phyloP scores from a whole-genome alignment of 1,140 invertebrate species.

The Trichomalopsis sarcophagae region DNA sequence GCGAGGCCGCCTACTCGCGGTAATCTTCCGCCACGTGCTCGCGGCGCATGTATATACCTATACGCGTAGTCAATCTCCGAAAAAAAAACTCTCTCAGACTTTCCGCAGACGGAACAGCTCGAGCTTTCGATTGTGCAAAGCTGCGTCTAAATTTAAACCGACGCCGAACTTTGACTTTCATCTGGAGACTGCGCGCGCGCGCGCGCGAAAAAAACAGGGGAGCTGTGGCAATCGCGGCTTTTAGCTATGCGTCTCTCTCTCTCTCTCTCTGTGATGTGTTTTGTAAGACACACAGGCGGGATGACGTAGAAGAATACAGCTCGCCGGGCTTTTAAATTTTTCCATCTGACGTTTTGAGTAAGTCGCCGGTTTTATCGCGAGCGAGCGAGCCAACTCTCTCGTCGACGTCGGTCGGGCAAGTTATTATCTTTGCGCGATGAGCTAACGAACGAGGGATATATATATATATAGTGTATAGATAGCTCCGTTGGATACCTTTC shows the following conservation, averaged over 20 bases:
- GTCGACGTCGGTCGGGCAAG: too few relatives aligned
- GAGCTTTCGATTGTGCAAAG: background rate
- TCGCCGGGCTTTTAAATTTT: background rate
- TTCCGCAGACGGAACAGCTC: background rate
- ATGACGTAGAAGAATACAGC: background rate
- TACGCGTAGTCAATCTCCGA: background rate
- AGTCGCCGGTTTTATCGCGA: background rate
- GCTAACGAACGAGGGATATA: too few relatives aligned
- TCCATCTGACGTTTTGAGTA: background rate
- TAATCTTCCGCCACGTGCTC: background rate
- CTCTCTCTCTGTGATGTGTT: background rate
- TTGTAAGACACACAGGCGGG: background rate
- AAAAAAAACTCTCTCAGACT: constrained; percentile 14
- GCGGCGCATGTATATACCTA: background rate
- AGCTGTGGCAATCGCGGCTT: too few relatives aligned
- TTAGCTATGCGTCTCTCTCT: too few relatives aligned
- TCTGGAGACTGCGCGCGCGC: background rate
- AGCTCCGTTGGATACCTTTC: too few relatives aligned
- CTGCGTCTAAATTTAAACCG: background rate
- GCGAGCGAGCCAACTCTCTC: background rate
- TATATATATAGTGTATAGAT: too few relatives aligned
- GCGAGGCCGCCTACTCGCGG: background rate
- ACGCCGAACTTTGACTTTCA: background rate
- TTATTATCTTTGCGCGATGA: too few relatives aligned
- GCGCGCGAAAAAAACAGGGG: background rate